These are phyloP conservation scores for Mesorhabditis belari DNA, from an alignment of 2,888 invertebrate species.

Conservation along the genomic window DNA sequence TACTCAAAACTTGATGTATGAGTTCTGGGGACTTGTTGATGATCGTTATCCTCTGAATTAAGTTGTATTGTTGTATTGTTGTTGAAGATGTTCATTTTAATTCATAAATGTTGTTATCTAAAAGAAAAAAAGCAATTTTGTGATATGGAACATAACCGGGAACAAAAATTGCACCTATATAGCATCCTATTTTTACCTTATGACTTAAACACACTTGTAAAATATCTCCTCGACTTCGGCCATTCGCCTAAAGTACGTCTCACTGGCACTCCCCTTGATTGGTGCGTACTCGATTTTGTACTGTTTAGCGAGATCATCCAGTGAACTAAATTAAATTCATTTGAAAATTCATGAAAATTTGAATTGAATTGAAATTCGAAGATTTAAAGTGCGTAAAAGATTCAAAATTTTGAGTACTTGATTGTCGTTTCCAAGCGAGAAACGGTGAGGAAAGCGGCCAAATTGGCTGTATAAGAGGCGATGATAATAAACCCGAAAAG, in stretches of 20 bases:
- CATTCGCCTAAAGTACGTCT: slow-evolving; percentile 92
- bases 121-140: no score
- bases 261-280: slow-evolving; percentile 75
- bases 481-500: slow-evolving; percentile 96
- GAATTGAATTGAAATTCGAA: background rate
- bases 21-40: no score
- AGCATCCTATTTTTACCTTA: background rate
- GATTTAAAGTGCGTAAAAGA: background rate
- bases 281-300: slow-evolving; percentile 94
- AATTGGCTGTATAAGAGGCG: slow-evolving; percentile 93
- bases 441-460: slow-evolving; percentile 87
- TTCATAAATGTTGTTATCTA: no score
- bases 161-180: slow-evolving; percentile 1
- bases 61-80: no score
- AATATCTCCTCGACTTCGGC: slow-evolving; percentile 86
- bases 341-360: background rate
- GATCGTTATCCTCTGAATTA: no score
- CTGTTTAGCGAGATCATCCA: slow-evolving; percentile 88
- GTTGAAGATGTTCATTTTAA: no score
- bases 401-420: slow-evolving; percentile 15
- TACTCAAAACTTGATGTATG: no score
- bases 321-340: slow-evolving; percentile 39
- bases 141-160: no score
- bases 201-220: slow-evolving; percentile 72
- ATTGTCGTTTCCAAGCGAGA: slow-evolving; percentile 56